A percentile compares a stretch with the other conserved stretches of the same genome.
Conservation (phyloP, 2,113 vertebrate species). For the Trematocara macrostoma region DNA sequence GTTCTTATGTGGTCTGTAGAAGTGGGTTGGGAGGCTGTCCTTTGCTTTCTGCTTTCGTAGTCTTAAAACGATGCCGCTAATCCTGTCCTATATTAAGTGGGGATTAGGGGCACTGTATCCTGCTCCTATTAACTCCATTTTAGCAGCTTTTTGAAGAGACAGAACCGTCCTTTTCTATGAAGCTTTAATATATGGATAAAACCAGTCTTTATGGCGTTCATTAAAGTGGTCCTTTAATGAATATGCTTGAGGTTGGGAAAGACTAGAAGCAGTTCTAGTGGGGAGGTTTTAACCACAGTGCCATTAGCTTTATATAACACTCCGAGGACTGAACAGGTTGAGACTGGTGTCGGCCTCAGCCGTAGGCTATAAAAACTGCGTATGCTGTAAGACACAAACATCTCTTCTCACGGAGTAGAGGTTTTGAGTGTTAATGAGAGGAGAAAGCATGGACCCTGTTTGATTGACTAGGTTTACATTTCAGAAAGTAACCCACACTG, state of each 20-base stretch:
- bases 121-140: not conserved
- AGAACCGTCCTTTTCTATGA: not conserved
- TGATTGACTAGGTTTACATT: not conserved
- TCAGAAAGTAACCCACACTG: not conserved
- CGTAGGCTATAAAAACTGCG: not conserved
- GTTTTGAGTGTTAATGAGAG: not conserved
- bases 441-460: not conserved
- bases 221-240: not conserved
- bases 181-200: not conserved
- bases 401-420: not conserved
- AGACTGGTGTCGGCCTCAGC: not conserved
- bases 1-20: not conserved
- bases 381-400: not conserved
- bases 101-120: constrained; percentile 13
- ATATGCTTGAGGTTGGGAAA: not conserved
- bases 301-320: constrained; percentile 21
- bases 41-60: not conserved
- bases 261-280: not conserved
- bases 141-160: not conserved
- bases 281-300: not conserved
- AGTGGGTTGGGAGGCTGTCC: not conserved
- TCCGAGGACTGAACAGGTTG: not conserved
- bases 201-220: not conserved
- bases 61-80: not conserved
- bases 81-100: not conserved